Base-by-base conservation (phyloP, 2,797 vertebrate genomes). In the Heteromormyrus szaboi region DNA sequence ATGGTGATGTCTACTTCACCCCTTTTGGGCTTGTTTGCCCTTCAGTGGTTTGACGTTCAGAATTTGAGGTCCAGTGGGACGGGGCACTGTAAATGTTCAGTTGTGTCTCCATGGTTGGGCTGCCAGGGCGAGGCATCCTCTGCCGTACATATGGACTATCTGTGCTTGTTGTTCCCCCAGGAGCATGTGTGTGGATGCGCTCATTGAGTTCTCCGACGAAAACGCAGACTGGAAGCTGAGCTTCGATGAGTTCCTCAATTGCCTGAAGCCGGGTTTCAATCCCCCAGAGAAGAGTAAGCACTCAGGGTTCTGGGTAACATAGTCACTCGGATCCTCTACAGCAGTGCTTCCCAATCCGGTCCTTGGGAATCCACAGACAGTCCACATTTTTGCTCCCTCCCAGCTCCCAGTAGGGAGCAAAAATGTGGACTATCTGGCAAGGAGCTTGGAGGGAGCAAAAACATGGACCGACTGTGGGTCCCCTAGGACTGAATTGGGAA, bases 191-290 rank as follows among this genome's bases (percentile, higher is more conserved):
- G 96, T 99, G 0, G 98, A 99, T 88, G 99, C 99, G 84, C 97
- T 99, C 91, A 99, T 99, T 22, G 99, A 99, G 92, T 96, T 99
- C 81, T 99, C 99, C 11, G 99, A 99, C 93, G 97, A 99, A 93
- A 99, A 99, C n/a, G 97, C 98, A 0, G 98, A 99, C 95, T 99
- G 99, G 99, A 99, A 99, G 93, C 96, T 99, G 92, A 99, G 96
- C 95, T 99, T 99, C 93, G 97, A 96, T 89, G 99, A 99, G 93
- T 99, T 99, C 93, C 97, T 99, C 91, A 98, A 97, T 95, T 99
- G 98, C 94, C 96, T 99, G 93, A 99, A 97, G 93, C 98, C 98
- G 0, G 96, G 97, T 54, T 99, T 98, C 95, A 98, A 96, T 91
- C 98, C 99, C 88, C 97, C 98, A 62, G 98, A 99, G 95, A 99